Conservation (phyloP, 2,797 vertebrate genomes). For the Nannoperca australis region DNA sequence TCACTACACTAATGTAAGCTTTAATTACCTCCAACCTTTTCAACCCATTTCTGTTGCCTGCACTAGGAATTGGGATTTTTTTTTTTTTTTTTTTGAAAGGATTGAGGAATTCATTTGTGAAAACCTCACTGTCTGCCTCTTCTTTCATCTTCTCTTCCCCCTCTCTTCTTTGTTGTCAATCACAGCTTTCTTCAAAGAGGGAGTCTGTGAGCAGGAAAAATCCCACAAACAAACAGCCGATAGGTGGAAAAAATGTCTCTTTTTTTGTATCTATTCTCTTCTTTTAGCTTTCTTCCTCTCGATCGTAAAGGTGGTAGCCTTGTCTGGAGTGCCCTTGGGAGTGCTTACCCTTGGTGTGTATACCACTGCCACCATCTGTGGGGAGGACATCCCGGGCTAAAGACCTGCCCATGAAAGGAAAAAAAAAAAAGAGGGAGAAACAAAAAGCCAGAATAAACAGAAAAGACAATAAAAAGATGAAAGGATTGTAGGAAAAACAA, state of each 20-base stretch:
- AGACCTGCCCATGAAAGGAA: conserved; percentile 36
- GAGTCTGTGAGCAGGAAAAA: conserved; percentile 52
- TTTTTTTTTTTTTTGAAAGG: conserved; percentile 34
- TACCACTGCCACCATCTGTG: conserved; percentile 74
- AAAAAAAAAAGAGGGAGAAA: conserved; percentile 52
- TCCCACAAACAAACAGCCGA: conserved; percentile 65
- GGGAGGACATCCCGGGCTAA: conserved; percentile 63
- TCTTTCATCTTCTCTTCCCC: conserved; percentile 36
- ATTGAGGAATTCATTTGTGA: conserved; percentile 60
- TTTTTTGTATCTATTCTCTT: conserved; percentile 48
- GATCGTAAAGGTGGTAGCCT: conserved; percentile 61
- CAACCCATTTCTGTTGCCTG: conserved; percentile 51
- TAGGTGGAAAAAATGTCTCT: too few relatives aligned
- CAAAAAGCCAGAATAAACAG: conserved; percentile 67
- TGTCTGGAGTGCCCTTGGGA: conserved; percentile 75
- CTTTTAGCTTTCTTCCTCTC: conserved; percentile 53
- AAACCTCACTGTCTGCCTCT: conserved; percentile 54
- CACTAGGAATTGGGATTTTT: conserved; percentile 38
- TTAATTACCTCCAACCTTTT: conserved; percentile 59
- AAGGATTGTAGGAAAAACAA: conserved; percentile 76
- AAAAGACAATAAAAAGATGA: conserved; percentile 75
- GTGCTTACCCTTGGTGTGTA: conserved; percentile 66
- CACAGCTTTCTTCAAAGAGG: conserved; percentile 70
- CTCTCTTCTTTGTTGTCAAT: conserved; percentile 72
- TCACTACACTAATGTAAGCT: conserved; percentile 52